Evolutionary conservation across 2,888 invertebrate species (phyloP).

Genomic region (Caenorhabditis panamensis): DNA sequence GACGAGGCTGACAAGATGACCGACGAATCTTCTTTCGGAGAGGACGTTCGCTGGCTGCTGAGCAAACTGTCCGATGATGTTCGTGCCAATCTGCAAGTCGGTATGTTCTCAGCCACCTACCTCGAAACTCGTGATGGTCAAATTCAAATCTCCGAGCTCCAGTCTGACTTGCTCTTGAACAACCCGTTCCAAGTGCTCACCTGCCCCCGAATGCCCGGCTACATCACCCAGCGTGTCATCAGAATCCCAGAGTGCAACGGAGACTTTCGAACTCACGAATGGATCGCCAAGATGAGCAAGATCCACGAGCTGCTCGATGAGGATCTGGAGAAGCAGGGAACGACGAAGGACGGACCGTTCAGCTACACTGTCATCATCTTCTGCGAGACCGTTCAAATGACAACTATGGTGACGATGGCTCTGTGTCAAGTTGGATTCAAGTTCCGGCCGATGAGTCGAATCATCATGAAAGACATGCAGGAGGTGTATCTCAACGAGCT

Average conservation of each 20-base stretch:
- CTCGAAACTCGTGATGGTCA: not conserved
- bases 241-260: not conserved
- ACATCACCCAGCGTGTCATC: constrained; percentile 46
- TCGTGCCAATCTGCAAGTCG: constrained; percentile 9
- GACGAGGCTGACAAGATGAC: constrained; percentile 69
- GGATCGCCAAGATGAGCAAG: constrained; percentile 13
- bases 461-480: constrained; percentile 32
- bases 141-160: not conserved
- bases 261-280: not conserved
- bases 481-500: constrained; percentile 23
- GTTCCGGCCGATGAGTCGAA: constrained; percentile 33
- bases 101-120: constrained; percentile 52
- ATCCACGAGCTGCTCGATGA: constrained; percentile 32
- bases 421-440: constrained; percentile 45
- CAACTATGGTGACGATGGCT: constrained; percentile 23
- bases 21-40: constrained; percentile 47
- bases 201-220: constrained; percentile 26
- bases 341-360: constrained; percentile 46
- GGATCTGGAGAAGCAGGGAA: constrained; percentile 29
- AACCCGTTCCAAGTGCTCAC: not conserved
- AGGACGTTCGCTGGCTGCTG: constrained; percentile 41
- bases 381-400: constrained; percentile 35
- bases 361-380: constrained; percentile 48
- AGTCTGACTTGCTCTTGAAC: constrained; percentile 7
- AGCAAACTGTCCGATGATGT: constrained; percentile 17